These are phyloP conservation scores for Macropus fuliginosus DNA, from an alignment of 2,797 vertebrate species.

Conservation along the genomic window DNA sequence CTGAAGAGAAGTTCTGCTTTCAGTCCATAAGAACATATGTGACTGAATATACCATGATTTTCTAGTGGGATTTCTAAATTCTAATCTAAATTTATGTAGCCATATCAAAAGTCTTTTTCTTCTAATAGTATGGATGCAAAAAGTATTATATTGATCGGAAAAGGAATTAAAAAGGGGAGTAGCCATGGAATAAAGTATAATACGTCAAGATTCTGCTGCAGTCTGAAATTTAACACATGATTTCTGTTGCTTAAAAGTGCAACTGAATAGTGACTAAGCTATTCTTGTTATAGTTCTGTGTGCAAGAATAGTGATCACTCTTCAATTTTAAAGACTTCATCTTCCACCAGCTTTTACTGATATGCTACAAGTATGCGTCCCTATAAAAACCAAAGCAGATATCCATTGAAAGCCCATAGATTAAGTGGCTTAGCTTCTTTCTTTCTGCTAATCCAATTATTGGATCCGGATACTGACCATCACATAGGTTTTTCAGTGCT, in stretches of 20 bases:
- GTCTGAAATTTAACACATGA: not conserved
- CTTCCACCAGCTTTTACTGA: constrained; percentile 12
- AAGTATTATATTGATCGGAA: constrained; percentile 13
- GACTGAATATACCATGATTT: constrained; percentile 39
- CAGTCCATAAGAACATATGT: constrained; percentile 13
- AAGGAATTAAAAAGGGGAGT: constrained; percentile 4
- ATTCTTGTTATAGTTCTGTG: not conserved
- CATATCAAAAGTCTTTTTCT: constrained; percentile 56
- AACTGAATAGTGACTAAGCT: not conserved
- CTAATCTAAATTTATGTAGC: not conserved
- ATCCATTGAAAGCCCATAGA: constrained; percentile 40
- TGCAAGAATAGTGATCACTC: constrained; percentile 37
- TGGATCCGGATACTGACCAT: constrained; percentile 53
- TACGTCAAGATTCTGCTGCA: not conserved
- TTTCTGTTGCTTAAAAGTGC: not conserved
- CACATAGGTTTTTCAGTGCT: constrained; percentile 41
- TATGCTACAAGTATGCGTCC: constrained; percentile 24
- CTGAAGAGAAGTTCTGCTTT: constrained; percentile 51
- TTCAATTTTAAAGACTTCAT: constrained; percentile 39
- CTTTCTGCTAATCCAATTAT: constrained; percentile 17
- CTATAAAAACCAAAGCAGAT: constrained; percentile 53
- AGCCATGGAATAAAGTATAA: constrained; percentile 19
- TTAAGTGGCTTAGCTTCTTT: constrained; percentile 48
- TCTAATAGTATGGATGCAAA: constrained; percentile 12
- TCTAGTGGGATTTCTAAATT: constrained; percentile 11